Conservation (phyloP, 2,888 invertebrate genomes). For the Coleophora flavipennella region DNA sequence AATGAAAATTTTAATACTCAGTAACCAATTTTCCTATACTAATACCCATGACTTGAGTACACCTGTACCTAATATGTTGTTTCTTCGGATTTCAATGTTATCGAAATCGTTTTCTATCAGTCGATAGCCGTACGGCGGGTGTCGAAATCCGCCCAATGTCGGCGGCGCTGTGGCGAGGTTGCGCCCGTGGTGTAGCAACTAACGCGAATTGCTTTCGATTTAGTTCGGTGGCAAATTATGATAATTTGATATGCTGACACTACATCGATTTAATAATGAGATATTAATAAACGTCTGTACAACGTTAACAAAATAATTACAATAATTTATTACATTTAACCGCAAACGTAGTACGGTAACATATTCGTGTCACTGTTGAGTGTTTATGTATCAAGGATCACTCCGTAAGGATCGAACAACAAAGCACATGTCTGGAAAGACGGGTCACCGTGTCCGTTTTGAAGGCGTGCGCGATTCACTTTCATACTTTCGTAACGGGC, state of each 20-base stretch:
- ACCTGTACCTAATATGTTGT: not conserved
- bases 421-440: conserved; percentile 5
- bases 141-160: conserved; percentile 39
- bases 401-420: too few relatives aligned
- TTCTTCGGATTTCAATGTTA: conserved; percentile 29
- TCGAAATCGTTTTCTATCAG: conserved; percentile 39
- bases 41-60: too few relatives aligned
- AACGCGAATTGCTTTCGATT: conserved; percentile 24
- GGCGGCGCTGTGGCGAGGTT: conserved; percentile 29
- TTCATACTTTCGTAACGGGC: conserved; percentile 20
- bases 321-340: too few relatives aligned
- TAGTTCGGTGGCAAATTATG: conserved; percentile 11
- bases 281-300: not conserved
- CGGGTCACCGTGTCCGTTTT: conserved; percentile 11
- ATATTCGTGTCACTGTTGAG: too few relatives aligned
- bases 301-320: too few relatives aligned
- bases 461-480: conserved; percentile 10
- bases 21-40: too few relatives aligned
- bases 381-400: too few relatives aligned
- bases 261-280: conserved; percentile 4
- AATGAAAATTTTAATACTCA: too few relatives aligned
- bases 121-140: conserved; percentile 18
- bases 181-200: conserved; percentile 29
- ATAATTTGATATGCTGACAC: conserved; percentile 16
- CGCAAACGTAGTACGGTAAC: not conserved